Evolutionary conservation across 1,140 invertebrate genomes (phyloP), one percentile per base, ranked within the genome.

Genomic region (Drosophila nasuta): DNA sequence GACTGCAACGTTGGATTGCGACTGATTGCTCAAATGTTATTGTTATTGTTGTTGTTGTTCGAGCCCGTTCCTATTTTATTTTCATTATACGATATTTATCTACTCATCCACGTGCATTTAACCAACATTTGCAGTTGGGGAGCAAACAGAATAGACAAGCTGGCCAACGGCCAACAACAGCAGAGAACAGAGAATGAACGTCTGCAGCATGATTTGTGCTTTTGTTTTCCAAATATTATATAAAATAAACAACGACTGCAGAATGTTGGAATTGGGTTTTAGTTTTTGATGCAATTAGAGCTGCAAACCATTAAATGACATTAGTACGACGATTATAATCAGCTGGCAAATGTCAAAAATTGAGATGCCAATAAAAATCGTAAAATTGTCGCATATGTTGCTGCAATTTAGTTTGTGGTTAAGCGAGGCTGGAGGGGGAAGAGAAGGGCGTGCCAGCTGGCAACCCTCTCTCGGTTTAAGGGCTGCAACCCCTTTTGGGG

Each of bases 71-170:
- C 82, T 81, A 89, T 89, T 89, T 81, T 79, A 81, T 85, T 89
- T 89, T 89, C 85, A 89, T 89, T 89, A 89, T 89, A 89, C 81
- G 78, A 89, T 89, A 89, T 89, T 89, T 89, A 89, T 89, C 86
- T 89, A 85, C 85, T 89, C 86, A 85, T 89, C 85, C 85, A 89
- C 81, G 78, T 89, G 85, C 85, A 89, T 76, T 89, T 88, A 87
- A 77, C 76, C 70, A 73, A 65, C 82, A 79, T 77, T 87, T 87
- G 82, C 77, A 43, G 60, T 35, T 17, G 28, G n/a, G 3, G 28
- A 17, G 38, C 46, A 63, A 11, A 43, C 0, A n/a, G 13, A 17
- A 2, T 5, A 15, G 8, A 30, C 38, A 58, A 73, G 73, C 63
- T 81, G 79, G 79, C 65, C 46, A 43, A n/a, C 20, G 65, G 77